Evolutionary conservation across 1,140 invertebrate species (phyloP), one percentile per base, ranked within the genome.

Genomic region (Drepana arcuata): DNA sequence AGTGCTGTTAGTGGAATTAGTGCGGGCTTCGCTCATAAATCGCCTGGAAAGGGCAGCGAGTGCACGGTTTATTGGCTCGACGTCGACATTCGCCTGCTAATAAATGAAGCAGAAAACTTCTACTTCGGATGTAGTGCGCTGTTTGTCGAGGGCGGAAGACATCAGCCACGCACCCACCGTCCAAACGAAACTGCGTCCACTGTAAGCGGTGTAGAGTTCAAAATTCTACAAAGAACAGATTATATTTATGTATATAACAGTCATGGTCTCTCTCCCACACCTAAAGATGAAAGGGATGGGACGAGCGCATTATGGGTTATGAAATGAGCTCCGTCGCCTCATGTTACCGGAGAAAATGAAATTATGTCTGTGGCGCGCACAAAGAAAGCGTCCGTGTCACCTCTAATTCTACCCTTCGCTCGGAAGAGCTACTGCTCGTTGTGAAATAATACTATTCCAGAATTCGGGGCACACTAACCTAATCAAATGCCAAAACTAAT

Each of bases 41-140:
- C 67, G 70, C 75, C 64, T 70, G 49, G 53, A 66, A 59, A 69
- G 73, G 73, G 73, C 72, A 66, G 64, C 43, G 58, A 45, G 49
- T 52, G 57, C 52, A n/a, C 65, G 62, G 57, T 79, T 70, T 75
- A 79, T 79, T 79, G 74, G 71, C 69, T 67, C 49, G 32, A 47
- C 48, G 67, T 68, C 67, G 67, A 73, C 72, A 65, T 71, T 55
- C 54, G 68, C 63, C 48, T 47, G 60, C 66, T 75, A 75, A 80
- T 78, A 75, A 80, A 78, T 75, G 75, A 78, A 78, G 64, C 72
- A 73, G 75, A 78, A 75, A 75, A 75, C 72, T 75, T 75, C 61
- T 53, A 67, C 59, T 54, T 67, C 60, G n/a, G n/a, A n/a, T 62
- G 61, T 59, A 66, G 67, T 59, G 43, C 51, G 55, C 57, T 55